Evolutionary conservation across 2,888 invertebrate species (phyloP), one percentile per base, ranked within the genome.

Genomic region (Thalpophila matura): DNA sequence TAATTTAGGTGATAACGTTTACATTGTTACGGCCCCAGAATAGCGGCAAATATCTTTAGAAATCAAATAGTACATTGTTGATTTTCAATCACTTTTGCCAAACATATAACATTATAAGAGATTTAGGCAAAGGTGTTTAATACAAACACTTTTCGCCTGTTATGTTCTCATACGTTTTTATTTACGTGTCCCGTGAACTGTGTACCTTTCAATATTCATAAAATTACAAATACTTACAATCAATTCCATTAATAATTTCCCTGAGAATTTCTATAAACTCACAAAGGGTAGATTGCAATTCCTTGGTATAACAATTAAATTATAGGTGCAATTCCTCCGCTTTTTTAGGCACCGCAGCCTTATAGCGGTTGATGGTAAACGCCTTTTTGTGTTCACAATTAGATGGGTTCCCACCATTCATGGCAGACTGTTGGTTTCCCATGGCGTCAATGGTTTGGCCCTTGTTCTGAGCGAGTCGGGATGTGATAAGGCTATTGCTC

Each of bases 391-490:
- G 42, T 47, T 45, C 66, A 66, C 72, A 69, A 74, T 77, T 68
- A 72, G 51, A 63, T 50, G 14, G 37, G 70, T 86, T 87, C 86
- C 58, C 87, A 87, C 80, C 73, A 84, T 88, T 84, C 81, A 68
- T 75, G 67, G 16, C 9, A 22, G 7, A 46, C 37, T 74, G 65
- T 45, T 68, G 38, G 54, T 72, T 83, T 88, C 88, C 66, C 89
- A 87, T 83, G 82, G 55, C 80, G 80, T 79, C 80, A 79, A 75
- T 83, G 76, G 45, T 65, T 74, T 46, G 61, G 74, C 67, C 58
- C 68, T 66, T 71, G 47, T 62, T 51, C 24, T 33, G 18, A 46
- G 16, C 9, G 20, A 68, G 18, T 43, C 61, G 55, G 51, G 51
- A 55, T 40, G 40, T 68, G 24, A 10, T 38, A 53, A 37, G 51